Evolutionary conservation across 2,797 vertebrate genomes (phyloP).

Genomic region (Carapus acus): DNA sequence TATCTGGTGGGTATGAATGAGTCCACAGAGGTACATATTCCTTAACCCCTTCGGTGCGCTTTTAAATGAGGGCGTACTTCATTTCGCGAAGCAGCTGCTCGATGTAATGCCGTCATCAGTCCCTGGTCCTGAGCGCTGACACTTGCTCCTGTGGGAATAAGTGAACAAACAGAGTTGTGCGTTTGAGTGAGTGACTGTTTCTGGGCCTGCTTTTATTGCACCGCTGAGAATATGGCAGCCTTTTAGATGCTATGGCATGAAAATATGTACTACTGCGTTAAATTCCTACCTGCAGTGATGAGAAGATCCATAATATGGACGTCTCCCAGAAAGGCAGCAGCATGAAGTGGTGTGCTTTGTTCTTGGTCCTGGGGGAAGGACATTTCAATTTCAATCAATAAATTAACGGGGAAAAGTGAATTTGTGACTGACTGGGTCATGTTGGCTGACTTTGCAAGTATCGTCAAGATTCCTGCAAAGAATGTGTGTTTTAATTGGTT

Average conservation of each 20-base stretch:
- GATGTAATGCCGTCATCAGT: constrained; percentile 89
- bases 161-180: not conserved
- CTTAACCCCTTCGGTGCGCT: not conserved
- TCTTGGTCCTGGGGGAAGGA: constrained; percentile 84
- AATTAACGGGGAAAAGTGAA: not conserved
- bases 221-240: too few species aligned
- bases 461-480: too few species aligned
- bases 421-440: too few species aligned
- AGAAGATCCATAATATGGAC: constrained; percentile 87
- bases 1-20: not conserved
- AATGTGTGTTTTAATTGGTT: too few species aligned
- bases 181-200: too few species aligned
- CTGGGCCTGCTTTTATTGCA: too few species aligned
- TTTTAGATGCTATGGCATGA: too few species aligned
- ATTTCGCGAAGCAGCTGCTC: constrained; percentile 88
- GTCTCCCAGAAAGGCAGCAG: constrained; percentile 92
- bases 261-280: too few species aligned
- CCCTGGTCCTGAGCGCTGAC: constrained; percentile 89
- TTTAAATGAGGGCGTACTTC: constrained; percentile 70
- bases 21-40: too few species aligned
- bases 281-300: constrained; percentile 81
- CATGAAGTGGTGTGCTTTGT: constrained; percentile 88
- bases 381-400: too few species aligned
- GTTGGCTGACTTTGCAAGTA: too few species aligned
- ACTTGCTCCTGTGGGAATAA: constrained; percentile 78